Base-by-base conservation (phyloP, 2,797 vertebrate genomes). In the Gallinago stenura region DNA sequence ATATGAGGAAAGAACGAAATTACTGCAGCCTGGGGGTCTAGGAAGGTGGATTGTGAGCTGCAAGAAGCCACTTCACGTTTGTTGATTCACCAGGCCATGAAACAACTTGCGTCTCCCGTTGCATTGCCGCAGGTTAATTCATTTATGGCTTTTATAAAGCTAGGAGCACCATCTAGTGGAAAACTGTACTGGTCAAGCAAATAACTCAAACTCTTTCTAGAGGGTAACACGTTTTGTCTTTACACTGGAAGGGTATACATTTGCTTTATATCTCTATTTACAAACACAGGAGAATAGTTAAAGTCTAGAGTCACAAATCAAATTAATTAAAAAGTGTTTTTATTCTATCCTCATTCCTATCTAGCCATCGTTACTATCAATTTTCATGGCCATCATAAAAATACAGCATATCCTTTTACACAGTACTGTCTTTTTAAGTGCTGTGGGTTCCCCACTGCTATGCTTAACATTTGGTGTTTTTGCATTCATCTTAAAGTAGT, bases 111-210 rank as follows among this genome's bases (percentile, higher is more conserved):
- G 70, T 37, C 15, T 54, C 7, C 15, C 5, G 30, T 78, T 4
- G 3, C 10, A 12, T 0, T 10, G 80, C 20, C 19, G 50, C 68
- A 18, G 30, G 30, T 60, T 21, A 30, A 79, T 6, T 39, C 3
- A 0, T 8, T 46, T 17, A 7, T 39, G 20, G 28, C 33, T 85
- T 95, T 93, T 46, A 41, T 62, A 89, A 68, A 75, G 71, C 45
- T n/a, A 33, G 78, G 81, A 96, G 96, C 96, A 83, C 96, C 97
- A 96, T 79, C 97, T 97, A 94, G 97, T 10, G 96, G 94, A 82
- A 90, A 41, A 6, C 15, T 22, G 0, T 33, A 39, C 50, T 61
- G 30, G 5, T 60, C 66, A 37, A 50, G 45, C 21, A 54, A 84
- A 41, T 21, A 69, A n/a, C 35, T 43, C 43, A 39, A 33, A 12